A percentile compares a stretch with the other conserved stretches of the same genome.
phyloP scores from a whole-genome alignment of 1,140 invertebrate species.

The Conus ventricosus region DNA sequence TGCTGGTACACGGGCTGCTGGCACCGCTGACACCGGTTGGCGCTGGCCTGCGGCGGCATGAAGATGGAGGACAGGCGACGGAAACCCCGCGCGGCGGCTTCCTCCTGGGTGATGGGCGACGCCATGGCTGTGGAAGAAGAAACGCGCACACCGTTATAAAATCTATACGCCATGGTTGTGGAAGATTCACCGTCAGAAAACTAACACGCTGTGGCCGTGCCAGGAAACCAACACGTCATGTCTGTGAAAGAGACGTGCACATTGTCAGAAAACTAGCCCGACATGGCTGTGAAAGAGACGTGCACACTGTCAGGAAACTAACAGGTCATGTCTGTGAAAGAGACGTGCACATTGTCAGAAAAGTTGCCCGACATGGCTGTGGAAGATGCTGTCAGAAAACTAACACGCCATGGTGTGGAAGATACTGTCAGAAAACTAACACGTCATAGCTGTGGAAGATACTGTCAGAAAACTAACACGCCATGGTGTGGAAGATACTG shows the following conservation, averaged over 20 bases:
- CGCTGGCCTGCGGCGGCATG: conserved; percentile 51
- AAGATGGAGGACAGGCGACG: conserved; percentile 63
- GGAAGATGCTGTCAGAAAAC: neutral
- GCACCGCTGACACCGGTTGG: conserved; percentile 71
- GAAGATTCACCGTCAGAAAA: neutral
- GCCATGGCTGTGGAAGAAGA: neutral
- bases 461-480: neutral
- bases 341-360: neutral
- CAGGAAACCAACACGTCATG: neutral
- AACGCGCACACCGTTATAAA: neutral
- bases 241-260: too few relatives aligned
- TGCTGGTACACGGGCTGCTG: conserved; percentile 77
- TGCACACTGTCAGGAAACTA: too few relatives aligned
- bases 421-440: too few relatives aligned
- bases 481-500: neutral
- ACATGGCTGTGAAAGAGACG: too few relatives aligned
- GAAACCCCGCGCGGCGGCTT: conserved; percentile 58
- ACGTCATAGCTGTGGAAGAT: too few relatives aligned
- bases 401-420: neutral
- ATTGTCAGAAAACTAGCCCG: too few relatives aligned
- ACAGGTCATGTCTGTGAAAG: neutral
- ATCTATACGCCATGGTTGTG: neutral
- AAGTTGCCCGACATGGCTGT: neutral
- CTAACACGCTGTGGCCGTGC: neutral
- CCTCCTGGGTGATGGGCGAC: conserved; percentile 24